A percentile compares a stretch with the other conserved stretches of the same genome.
Conservation (phyloP, 1,140 invertebrate species). For the Gonioctena quinquepunctata region DNA sequence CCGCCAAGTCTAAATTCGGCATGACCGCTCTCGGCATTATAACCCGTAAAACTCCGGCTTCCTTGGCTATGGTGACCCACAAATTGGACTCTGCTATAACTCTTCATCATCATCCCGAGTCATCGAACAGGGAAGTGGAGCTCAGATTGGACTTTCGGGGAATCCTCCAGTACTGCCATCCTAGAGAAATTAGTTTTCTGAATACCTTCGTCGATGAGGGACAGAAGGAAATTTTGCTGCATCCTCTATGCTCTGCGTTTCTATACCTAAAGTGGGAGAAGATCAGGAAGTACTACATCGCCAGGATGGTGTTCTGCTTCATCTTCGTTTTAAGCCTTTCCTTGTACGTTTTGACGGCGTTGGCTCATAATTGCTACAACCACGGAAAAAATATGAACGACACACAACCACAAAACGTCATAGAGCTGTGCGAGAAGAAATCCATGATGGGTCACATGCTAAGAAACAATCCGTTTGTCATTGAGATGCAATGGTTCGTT, state of each 20-base stretch:
- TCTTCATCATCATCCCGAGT: constrained; percentile 75
- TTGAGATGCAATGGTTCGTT: constrained; percentile 79
- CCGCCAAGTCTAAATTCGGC: constrained; percentile 80
- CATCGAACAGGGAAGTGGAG: constrained; percentile 77
- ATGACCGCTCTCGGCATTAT: constrained; percentile 82
- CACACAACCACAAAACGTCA: constrained; percentile 63
- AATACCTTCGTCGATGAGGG: constrained; percentile 83
- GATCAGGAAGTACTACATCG: constrained; percentile 85
- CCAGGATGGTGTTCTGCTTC: constrained; percentile 76
- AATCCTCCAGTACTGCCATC: constrained; percentile 76
- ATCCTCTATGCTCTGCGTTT: constrained; percentile 82
- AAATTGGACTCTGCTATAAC: constrained; percentile 78
- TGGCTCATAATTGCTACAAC: constrained; percentile 80
- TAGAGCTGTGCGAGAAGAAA: constrained; percentile 72
- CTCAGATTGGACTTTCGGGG: constrained; percentile 80
- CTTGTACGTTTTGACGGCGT: constrained; percentile 73
- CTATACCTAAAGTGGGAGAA: constrained; percentile 86
- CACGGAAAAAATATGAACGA: constrained; percentile 71
- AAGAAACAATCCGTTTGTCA: constrained; percentile 70
- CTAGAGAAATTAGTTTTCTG: constrained; percentile 78
- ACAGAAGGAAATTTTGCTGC: constrained; percentile 79
- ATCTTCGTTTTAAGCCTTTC: constrained; percentile 79
- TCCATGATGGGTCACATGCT: constrained; percentile 73
- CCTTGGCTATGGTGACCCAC: constrained; percentile 74
- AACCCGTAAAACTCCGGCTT: constrained; percentile 79